phyloP scores from a whole-genome alignment of 35 echinoderm and acorn worm species.

The Amphiura filiformis region DNA sequence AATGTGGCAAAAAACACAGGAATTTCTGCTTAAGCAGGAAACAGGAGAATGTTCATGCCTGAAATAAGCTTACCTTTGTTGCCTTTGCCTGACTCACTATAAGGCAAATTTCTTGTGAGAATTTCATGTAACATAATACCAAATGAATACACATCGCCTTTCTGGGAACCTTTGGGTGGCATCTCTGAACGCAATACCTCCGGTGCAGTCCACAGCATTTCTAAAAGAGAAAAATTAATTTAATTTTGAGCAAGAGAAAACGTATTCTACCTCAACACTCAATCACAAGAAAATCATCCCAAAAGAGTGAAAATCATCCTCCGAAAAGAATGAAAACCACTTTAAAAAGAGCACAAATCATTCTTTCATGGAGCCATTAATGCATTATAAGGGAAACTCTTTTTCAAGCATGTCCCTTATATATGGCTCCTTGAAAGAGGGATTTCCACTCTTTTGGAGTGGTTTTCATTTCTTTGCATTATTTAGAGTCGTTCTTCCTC shows the following conservation, averaged over 20 bases:
- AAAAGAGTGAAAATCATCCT: too few species aligned
- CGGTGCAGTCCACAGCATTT: constrained; percentile 89
- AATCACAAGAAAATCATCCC: too few species aligned
- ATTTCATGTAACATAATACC: constrained; percentile 86
- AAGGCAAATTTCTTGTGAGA: constrained; percentile 59
- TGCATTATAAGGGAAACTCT: too few species aligned
- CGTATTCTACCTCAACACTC: background rate
- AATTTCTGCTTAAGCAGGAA: background rate
- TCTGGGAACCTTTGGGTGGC: constrained; percentile 77
- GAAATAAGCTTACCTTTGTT: constrained; percentile 82
- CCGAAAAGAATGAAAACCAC: too few species aligned
- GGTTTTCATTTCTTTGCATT: too few species aligned
- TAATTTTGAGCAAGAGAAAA: background rate
- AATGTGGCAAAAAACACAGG: background rate
- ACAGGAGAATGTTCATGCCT: too few species aligned
- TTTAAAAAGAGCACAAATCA: too few species aligned
- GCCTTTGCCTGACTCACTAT: constrained; percentile 44
- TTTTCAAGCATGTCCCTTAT: too few species aligned
- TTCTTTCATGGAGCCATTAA: too few species aligned
- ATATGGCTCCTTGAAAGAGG: too few species aligned
- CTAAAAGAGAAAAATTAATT: constrained; percentile 23
- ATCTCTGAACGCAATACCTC: constrained; percentile 82
- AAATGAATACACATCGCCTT: constrained; percentile 89
- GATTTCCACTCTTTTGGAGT: too few species aligned
- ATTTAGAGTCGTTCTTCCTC: too few species aligned